Base-by-base conservation (phyloP, 2,888 invertebrate species). In the Phoenoteleia sp. region DNA sequence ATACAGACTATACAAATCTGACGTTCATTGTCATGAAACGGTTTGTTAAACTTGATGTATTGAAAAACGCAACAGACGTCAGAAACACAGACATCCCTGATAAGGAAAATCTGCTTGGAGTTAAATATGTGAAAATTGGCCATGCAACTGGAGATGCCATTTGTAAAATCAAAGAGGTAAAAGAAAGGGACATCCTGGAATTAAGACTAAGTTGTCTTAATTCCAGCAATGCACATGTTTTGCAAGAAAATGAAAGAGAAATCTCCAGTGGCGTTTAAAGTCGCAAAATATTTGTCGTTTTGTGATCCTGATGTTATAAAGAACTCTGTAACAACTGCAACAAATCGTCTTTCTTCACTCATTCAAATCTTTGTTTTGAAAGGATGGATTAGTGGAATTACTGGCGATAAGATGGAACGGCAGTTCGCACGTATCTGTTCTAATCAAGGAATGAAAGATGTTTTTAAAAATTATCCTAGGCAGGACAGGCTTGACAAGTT, bases 171-270 rank as follows among this genome's bases (percentile, higher is more conserved):
- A 21, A n/a, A 11, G 36, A 42, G 25, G 15, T 39, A 33, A 17
- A 23, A n/a, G n/a, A n/a, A 62, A 62, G 6, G 21, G 5, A 39
- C 21, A 33, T 72, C 1, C 23, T 72, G 27, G 21, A 47, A 47
- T 60, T 72, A 2, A 72, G 47, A 11, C 13, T 19, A 23, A 21
- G 58, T 33, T 47, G 58, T 45, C 13, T 47, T 2, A 47, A 15
- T n/a, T n/a, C n/a, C n/a, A 71, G 71, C 47, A 9, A 5, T 71
- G 13, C 56, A 71, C 11, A 58, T 29, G 15, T 71, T 71, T 56
- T 71, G 71, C n/a, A 13, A 45, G n/a, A 71, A 71, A 45, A 58
- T 71, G 23, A 56, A 71, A 39, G 39, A 71, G 11, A 71, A 71
- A 45, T 58, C 56, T 1, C 71, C 33, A 52, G 23, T 69, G 36